Evolutionary conservation across 2,888 invertebrate species (phyloP), one percentile per base, ranked within the genome.

Genomic region (Caenorhabditis panamensis): DNA sequence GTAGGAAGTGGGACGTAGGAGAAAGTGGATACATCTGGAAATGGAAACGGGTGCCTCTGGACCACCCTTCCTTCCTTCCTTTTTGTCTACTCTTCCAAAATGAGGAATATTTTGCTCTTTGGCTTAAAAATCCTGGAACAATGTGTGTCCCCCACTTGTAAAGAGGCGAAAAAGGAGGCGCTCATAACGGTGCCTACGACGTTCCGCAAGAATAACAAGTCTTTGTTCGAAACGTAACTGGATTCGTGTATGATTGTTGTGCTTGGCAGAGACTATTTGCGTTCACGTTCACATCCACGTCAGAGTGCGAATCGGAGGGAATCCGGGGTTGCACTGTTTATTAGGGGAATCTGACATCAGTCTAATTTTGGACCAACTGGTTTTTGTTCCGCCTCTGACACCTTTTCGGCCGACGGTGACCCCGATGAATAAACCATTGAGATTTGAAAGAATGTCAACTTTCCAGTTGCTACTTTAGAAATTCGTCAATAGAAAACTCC

Each of bases 151-250:
- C 9, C 47, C 47, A 47, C 47, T 47, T 18, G 47, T 20, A 51
- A 18, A 47, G 20, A 3, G 18, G 47, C 47, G 18, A 20, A 11
- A 9, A 9, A 16, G 9, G 31, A 31, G 9, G 31, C 18, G 36
- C 8, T 18, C 26, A n/a, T 26, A n/a, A 56, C 56, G 28, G 16
- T 22, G 22, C 24, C 47, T n/a, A 47, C 47, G 20, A 47, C 47
- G 47, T 47, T 47, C 47, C 11, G 20, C n/a, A 47, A 47, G 20
- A 64, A 64, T 54, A 66, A 68, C 68, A 59, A 49, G 1, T 28
- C 69, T 69, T 69, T 69, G 69, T 69, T 69, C 41, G 61, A 18
- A 37, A 18, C 18, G 53, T 69, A 69, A 69, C 58, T 28, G 16
- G 20, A 53, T 69, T 68, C 41, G n/a, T 22, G 9, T 18, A 9